Percentiles rank a stretch among this genome's conserved stretches.
Evolutionary conservation across 2,113 vertebrate species (phyloP).

Genomic region (Erpornis zantholeuca): DNA sequence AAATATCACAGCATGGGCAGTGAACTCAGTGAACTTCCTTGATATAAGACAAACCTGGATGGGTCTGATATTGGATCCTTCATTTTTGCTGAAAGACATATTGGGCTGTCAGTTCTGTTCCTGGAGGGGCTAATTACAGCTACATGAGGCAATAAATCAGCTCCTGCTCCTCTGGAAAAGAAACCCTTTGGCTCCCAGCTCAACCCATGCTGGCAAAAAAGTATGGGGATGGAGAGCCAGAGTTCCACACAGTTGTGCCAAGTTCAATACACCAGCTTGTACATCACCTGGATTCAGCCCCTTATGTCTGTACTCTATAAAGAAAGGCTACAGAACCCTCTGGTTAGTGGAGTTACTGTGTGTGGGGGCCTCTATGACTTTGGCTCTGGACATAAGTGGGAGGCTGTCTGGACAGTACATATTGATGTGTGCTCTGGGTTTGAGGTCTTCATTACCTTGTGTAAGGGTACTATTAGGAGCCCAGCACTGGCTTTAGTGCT

Average conservation of each 20-base stretch:
- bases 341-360: neutral
- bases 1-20: neutral
- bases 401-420: rapidly evolving
- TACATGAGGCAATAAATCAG: neutral
- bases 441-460: neutral
- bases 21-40: neutral
- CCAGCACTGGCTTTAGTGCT: neutral
- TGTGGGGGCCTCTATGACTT: neutral
- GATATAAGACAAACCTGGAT: neutral
- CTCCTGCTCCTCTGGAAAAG: neutral
- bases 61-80: neutral
- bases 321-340: neutral
- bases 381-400: neutral
- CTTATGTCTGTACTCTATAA: neutral
- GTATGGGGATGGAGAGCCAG: neutral
- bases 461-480: neutral
- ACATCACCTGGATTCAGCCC: neutral
- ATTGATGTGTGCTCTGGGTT: too few species aligned
- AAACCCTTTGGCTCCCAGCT: neutral
- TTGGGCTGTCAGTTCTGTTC: neutral
- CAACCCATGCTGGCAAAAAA: neutral
- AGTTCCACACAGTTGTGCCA: neutral
- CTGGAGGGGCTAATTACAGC: neutral
- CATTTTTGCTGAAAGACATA: neutral
- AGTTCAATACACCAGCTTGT: neutral